Evolutionary conservation across 2,113 vertebrate genomes (phyloP), one percentile per base, ranked within the genome.

Genomic region (Sorex fumeus): DNA sequence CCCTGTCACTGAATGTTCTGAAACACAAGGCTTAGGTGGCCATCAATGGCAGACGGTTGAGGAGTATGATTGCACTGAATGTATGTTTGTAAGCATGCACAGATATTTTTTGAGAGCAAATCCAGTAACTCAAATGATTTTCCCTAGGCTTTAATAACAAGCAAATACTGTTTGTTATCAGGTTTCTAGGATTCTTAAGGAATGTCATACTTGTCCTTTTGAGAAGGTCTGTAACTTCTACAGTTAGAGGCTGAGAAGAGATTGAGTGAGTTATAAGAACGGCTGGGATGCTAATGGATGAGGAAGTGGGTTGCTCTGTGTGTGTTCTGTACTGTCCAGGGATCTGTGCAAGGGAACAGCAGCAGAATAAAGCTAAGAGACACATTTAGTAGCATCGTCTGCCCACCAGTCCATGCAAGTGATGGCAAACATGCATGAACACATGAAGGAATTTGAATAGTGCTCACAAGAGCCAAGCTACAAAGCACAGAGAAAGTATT

Each of bases 41-140:
- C 50, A 67, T 47, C 90, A 8, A 7, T 27, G 32, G 47, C 40
- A 75, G 81, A 43, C 21, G 36, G 43, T 27, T 10, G 79, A 12
- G 43, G 15, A 87, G 2, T 15, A 70, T 53, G 36, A 34, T 32
- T 28, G 47, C 57, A 50, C 40, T 19, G 53, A 69, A 50, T 3
- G 34, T 84, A 69, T 16, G 62, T 18, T 81, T 75, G 10, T 40
- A 70, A 76, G 43, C 19, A 87, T 6, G 28, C 30, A 72, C 1
- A 64, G 30, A 47, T 76, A 74, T 76, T 93, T 74, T 27, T 85
- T 81, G n/a, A 87, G 21, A 84, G 91, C 83, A 87, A n/a, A 74
- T 64, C 32, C 16, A 13, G 10, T 64, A n/a, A 72, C 32, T 87
- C 32, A 81, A 87, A 69, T 80, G 36, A 45, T 53, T 66, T 85